These are phyloP conservation scores for Rhinogobio ventralis DNA, from an alignment of 2,797 vertebrate genomes.

Conservation along the genomic window DNA sequence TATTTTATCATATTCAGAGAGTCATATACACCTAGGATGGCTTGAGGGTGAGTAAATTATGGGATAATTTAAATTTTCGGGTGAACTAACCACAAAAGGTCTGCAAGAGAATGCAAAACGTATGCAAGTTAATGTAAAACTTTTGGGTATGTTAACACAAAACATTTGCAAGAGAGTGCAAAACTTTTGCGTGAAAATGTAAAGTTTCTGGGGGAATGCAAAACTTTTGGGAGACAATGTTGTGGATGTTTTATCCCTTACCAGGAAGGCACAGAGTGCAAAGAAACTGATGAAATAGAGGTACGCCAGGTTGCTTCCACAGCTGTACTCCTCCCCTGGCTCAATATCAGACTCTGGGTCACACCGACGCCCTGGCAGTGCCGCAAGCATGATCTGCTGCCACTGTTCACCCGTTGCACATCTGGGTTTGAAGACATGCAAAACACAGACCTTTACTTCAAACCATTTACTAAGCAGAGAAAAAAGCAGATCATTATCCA, in stretches of 20 bases:
- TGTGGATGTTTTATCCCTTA: slow-evolving; percentile 69
- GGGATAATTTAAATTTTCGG: no score
- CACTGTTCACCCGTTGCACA: slow-evolving; percentile 98
- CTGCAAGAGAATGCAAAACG: background rate
- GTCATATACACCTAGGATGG: no score
- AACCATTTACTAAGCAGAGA: background rate
- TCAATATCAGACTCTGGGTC: slow-evolving; percentile 91
- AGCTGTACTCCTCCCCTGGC: slow-evolving; percentile 91
- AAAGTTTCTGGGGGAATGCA: background rate
- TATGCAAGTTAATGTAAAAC: background rate
- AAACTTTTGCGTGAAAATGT: background rate
- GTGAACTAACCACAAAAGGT: background rate
- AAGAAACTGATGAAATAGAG: slow-evolving; percentile 99
- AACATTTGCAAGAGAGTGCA: background rate
- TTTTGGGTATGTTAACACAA: background rate
- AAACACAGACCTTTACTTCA: background rate
- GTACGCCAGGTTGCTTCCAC: slow-evolving; percentile 95
- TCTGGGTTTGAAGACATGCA: slow-evolving; percentile 69
- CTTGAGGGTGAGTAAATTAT: no score
- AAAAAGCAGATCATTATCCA: background rate
- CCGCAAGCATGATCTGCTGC: slow-evolving; percentile 98
- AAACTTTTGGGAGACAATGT: background rate
- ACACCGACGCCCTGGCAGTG: slow-evolving; percentile 91
- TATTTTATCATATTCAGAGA: no score
- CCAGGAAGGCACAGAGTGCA: slow-evolving; percentile 97